A percentile compares a stretch with the other conserved stretches of the same genome.
Evolutionary conservation across 2,113 vertebrate species (phyloP).

Genomic region (Morone saxatilis): DNA sequence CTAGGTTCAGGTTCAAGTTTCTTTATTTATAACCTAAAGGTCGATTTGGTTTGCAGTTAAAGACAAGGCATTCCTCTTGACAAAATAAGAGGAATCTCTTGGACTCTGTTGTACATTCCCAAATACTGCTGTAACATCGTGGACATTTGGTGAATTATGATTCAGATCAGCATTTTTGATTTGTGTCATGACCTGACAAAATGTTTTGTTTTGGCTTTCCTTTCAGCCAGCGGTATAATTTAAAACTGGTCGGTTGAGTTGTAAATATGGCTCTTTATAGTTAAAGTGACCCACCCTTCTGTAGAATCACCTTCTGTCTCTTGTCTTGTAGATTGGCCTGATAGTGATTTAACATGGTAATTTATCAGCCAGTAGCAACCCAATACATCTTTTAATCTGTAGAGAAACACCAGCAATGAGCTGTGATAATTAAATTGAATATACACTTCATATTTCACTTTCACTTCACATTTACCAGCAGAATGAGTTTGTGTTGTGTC

Average conservation of each 20-base stretch:
- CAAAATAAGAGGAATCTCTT: too few relatives aligned
- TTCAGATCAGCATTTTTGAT: neutral
- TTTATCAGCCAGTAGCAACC: neutral
- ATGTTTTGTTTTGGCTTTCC: constrained; percentile 2
- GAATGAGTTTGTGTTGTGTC: neutral
- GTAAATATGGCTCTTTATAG: neutral
- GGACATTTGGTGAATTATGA: neutral
- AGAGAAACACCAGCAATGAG: neutral
- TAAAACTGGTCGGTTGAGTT: constrained; percentile 62
- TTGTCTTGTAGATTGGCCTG: neutral
- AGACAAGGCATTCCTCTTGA: too few relatives aligned
- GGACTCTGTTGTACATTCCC: too few relatives aligned
- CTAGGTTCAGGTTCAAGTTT: neutral
- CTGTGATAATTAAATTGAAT: neutral
- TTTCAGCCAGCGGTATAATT: neutral
- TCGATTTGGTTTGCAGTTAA: too few relatives aligned
- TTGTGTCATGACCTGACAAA: neutral
- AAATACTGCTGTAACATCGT: neutral
- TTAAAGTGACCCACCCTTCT: constrained; percentile 27
- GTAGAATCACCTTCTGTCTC: too few relatives aligned
- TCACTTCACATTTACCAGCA: neutral
- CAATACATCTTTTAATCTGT: neutral
- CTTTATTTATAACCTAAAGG: too few relatives aligned
- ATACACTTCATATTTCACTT: neutral
- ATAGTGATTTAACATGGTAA: neutral